Evolutionary conservation across 2,797 vertebrate species (phyloP).

Genomic region (Nothura maculosa): DNA sequence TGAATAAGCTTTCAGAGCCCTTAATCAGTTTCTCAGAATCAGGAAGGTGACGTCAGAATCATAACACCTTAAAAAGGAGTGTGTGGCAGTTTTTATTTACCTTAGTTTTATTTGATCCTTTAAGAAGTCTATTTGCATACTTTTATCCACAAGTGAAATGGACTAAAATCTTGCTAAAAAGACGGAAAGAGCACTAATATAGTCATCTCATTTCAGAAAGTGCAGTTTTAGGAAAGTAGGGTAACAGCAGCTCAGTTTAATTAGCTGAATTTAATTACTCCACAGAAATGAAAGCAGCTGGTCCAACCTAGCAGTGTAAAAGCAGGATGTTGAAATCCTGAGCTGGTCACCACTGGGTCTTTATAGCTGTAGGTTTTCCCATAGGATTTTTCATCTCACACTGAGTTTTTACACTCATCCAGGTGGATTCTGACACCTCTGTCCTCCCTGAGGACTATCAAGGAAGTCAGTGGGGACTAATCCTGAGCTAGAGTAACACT

Average conservation of each 20-base stretch:
- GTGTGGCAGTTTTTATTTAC: slow-evolving; percentile 3
- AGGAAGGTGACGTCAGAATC: slow-evolving; percentile 8
- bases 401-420: not conserved
- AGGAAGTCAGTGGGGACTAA: not conserved
- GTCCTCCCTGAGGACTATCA: not conserved
- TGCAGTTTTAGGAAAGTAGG: not conserved
- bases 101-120: not conserved
- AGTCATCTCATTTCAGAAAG: slow-evolving; percentile 8
- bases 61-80: not conserved
- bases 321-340: not conserved
- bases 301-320: not conserved
- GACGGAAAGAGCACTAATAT: not conserved
- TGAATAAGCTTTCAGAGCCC: slow-evolving; percentile 13
- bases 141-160: not conserved
- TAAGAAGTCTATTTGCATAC: slow-evolving; percentile 16
- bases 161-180: not conserved
- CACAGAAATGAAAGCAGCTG: slow-evolving; percentile 38
- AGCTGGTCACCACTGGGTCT: not conserved
- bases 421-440: not conserved
- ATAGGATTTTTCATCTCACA: not conserved
- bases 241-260: slow-evolving; percentile 41
- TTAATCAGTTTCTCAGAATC: slow-evolving; percentile 23
- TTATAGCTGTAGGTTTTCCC: not conserved
- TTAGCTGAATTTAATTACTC: slow-evolving; percentile 49
- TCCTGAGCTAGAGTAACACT: not conserved